phyloP scores from a whole-genome alignment of 2,113 vertebrate genomes.

The Scomber japonicus region DNA sequence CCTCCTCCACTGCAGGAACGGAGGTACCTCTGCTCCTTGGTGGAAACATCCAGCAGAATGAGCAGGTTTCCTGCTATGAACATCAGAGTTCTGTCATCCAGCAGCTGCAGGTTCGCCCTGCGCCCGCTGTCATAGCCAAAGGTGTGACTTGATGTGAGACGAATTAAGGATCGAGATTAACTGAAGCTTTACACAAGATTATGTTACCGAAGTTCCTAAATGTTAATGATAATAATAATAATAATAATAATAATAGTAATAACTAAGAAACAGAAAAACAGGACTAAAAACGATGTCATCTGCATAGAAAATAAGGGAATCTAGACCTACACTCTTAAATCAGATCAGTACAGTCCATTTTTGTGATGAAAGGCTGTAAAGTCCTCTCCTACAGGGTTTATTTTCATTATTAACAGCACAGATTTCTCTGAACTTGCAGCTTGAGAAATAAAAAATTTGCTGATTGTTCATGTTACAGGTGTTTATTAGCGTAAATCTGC shows the following conservation, averaged over 20 bases:
- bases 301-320: no score
- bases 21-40: conserved; percentile 87
- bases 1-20: conserved; percentile 89
- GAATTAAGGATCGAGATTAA: conserved; percentile 49
- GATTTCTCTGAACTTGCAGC: background rate
- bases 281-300: no score
- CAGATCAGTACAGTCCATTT: no score
- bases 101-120: conserved; percentile 88
- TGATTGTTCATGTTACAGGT: no score
- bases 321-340: no score
- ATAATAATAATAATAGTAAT: background rate
- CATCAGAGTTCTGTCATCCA: conserved; percentile 86
- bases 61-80: conserved; percentile 93
- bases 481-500: background rate
- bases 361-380: no score
- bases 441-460: no score
- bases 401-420: background rate
- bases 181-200: no score
- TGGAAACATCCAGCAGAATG: conserved; percentile 87
- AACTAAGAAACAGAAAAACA: no score
- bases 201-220: background rate
- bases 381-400: no score
- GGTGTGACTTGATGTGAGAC: conserved; percentile 86
- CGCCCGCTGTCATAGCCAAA: conserved; percentile 94
- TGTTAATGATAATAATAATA: background rate